These are phyloP conservation scores for Drosophila obscura DNA, from an alignment of 1,140 invertebrate species.

Conservation along the genomic window DNA sequence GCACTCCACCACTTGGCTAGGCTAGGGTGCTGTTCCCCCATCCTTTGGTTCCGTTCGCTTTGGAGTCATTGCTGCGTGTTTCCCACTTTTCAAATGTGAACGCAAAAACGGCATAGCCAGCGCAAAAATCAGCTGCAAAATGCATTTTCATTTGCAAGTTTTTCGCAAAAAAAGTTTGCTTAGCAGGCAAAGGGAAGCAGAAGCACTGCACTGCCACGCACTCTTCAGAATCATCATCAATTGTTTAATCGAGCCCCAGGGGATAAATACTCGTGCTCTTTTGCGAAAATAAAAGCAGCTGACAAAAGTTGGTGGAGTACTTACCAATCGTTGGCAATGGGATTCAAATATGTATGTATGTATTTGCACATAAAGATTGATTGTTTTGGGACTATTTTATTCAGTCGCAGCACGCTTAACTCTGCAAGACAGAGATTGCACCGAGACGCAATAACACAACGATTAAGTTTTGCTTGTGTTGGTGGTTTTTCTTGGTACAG, in stretches of 20 bases:
- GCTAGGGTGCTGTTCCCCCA: background rate
- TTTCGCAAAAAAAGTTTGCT: slow-evolving; percentile 40
- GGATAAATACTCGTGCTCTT: background rate
- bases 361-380: too few species aligned
- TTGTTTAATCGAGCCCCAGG: slow-evolving; percentile 27
- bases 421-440: too few species aligned
- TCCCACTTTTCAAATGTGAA: slow-evolving; percentile 65
- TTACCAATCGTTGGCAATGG: background rate
- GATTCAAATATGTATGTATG: too few species aligned
- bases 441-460: too few species aligned
- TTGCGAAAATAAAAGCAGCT: slow-evolving; percentile 10
- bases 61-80: slow-evolving; percentile 70
- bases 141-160: slow-evolving; percentile 78
- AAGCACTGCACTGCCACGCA: slow-evolving; percentile 13
- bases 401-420: too few species aligned
- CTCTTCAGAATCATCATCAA: slow-evolving; percentile 26
- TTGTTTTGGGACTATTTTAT: too few species aligned
- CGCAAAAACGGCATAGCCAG: slow-evolving; percentile 50
- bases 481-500: too few species aligned
- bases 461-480: too few species aligned
- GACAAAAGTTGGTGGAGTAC: background rate
- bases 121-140: slow-evolving; percentile 68
- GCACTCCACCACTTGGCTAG: background rate
- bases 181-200: slow-evolving; percentile 25
- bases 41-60: slow-evolving; percentile 20